A percentile compares a stretch with the other conserved stretches of the same genome.
These are phyloP conservation scores for Macrotrachela quadricornifera DNA, from an alignment of 1,140 invertebrate genomes.

Conservation along the genomic window DNA sequence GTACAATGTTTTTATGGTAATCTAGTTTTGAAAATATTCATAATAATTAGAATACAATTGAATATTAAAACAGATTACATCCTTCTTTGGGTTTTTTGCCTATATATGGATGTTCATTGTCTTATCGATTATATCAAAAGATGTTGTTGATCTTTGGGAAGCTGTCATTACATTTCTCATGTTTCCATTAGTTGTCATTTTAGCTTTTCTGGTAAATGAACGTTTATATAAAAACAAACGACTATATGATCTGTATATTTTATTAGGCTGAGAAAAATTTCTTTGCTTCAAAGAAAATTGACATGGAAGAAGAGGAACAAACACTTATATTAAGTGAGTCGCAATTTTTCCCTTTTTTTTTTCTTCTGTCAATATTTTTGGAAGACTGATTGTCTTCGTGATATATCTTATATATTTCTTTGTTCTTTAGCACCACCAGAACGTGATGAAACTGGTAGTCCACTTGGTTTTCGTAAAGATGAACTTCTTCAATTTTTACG, in stretches of 20 bases:
- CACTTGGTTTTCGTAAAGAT: neutral
- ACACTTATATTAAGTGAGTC: neutral
- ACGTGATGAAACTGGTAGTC: conserved; percentile 20
- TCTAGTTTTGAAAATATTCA: too few relatives aligned
- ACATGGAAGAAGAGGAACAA: conserved; percentile 9
- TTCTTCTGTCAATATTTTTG: too few relatives aligned
- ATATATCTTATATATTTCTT: neutral
- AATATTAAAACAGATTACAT: conserved; percentile 41
- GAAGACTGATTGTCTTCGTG: too few relatives aligned
- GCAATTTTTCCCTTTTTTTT: too few relatives aligned
- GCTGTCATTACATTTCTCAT: conserved; percentile 39
- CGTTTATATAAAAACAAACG: too few relatives aligned
- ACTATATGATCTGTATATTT: conserved; percentile 14
- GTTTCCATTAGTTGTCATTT: conserved; percentile 39
- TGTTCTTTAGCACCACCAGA: conserved; percentile 30
- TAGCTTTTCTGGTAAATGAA: conserved; percentile 80
- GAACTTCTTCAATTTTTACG: too few relatives aligned
- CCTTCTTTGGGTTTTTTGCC: conserved; percentile 64
- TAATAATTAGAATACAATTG: too few relatives aligned
- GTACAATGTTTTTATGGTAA: conserved; percentile 33
- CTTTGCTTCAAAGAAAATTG: conserved; percentile 15
- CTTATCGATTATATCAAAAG: conserved; percentile 20
- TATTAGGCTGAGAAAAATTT: conserved; percentile 37
- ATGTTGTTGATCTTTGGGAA: conserved; percentile 40
- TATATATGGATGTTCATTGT: conserved; percentile 41